Base-by-base conservation (phyloP, 2,113 vertebrate genomes). In the Gallinago media region DNA sequence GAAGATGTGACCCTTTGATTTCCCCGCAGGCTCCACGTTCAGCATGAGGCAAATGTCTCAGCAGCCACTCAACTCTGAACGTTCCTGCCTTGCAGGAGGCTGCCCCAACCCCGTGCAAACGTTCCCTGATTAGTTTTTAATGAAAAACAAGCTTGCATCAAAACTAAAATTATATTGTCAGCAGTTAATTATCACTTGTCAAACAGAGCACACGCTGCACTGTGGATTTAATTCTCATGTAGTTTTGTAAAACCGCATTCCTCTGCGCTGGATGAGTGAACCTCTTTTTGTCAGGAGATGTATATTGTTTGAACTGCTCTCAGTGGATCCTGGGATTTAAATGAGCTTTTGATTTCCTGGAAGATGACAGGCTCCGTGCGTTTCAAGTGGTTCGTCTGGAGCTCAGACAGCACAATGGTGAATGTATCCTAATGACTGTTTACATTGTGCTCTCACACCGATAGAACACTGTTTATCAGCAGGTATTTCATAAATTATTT, bases 161-260 rank as follows among this genome's bases (percentile, higher is more conserved):
- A 97, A 97, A 94, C 94, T 38, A 63, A 90, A 97, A 98, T 98
- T 92, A 98, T 93, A 67, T 70, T 96, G 95, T 97, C 97, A 96
- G 96, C 95, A 97, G 96, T 96, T 98, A 98, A 98, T 98, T 98
- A 98, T 96, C 98, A 96, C 97, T 97, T 98, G 98, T 98, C 97
- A 98, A 88, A 54, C 75, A 61, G 67, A 82, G 72, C 68, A 89
- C 88, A 61, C 8, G 78, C 92, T 85, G 96, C 94, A 95, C 38
- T 61, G 94, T 34, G 77, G 96, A 66, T 95, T 98, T 97, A 71
- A 97, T 91, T 97, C 95, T 85, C 76, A 31, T 29, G 73, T 36
- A 86, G 85, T 22, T 96, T 86, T 92, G 84, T 16, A 58, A 68
- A 87, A 62, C 72, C 47, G 58, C 54, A 21, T 88, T 86, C 85